Conservation (phyloP, 2,797 vertebrate genomes). For the Lacerta viridis region DNA sequence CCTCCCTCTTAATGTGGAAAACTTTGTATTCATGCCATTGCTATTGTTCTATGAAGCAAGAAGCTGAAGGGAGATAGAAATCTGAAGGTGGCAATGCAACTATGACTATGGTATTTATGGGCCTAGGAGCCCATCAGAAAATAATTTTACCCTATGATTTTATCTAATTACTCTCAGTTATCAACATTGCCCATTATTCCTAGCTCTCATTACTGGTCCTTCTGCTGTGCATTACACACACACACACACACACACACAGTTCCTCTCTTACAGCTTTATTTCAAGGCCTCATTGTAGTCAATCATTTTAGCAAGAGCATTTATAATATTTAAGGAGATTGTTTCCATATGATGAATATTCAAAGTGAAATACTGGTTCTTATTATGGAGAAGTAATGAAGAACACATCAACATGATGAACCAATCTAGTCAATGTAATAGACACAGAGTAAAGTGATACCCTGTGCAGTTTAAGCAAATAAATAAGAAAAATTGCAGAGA, state of each 20-base stretch:
- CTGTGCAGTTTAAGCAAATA: slow-evolving; percentile 40
- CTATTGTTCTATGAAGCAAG: not conserved
- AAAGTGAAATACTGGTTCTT: slow-evolving; percentile 28
- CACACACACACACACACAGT: not conserved
- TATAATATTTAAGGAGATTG: slow-evolving; percentile 39
- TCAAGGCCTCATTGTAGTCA: slow-evolving; percentile 22
- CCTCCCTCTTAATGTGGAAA: not conserved
- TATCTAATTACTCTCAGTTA: slow-evolving; percentile 22
- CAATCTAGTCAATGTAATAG: slow-evolving; percentile 28
- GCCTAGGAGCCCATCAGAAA: not conserved
- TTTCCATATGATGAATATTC: slow-evolving; percentile 44
- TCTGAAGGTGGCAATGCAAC: not conserved
- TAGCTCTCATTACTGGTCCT: slow-evolving; percentile 29
- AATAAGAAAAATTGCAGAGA: slow-evolving; percentile 21
- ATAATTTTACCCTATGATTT: not conserved
- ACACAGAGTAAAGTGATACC: slow-evolving; percentile 14
- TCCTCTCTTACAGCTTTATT: slow-evolving; percentile 19
- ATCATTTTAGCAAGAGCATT: slow-evolving; percentile 25
- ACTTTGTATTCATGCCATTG: slow-evolving; percentile 14
- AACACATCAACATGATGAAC: not conserved
- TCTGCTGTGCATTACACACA: not conserved
- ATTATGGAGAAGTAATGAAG: slow-evolving; percentile 36
- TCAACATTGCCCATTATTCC: not conserved
- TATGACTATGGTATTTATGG: slow-evolving; percentile 10
- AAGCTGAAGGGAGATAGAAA: not conserved